Base-by-base conservation (phyloP, 2,797 vertebrate species). In the Mus caroli region DNA sequence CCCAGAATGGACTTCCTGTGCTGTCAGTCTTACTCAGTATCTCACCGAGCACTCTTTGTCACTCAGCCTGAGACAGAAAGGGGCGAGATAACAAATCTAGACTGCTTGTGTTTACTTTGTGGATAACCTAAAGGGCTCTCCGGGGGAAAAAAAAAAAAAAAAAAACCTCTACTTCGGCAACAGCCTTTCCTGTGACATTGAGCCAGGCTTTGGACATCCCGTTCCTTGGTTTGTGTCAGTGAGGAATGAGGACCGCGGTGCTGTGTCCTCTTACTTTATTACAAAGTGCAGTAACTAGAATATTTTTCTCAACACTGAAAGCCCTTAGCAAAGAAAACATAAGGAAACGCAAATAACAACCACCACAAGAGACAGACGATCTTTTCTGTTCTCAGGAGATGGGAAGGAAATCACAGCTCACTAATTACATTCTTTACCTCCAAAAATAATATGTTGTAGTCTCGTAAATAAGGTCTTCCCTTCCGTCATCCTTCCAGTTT, bases 31-130 rank as follows among this genome's bases (percentile, higher is more conserved):
- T 90, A 94, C 96, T 97, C 96, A 95, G 82, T 80, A 75, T 97
- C 97, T 95, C 95, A 94, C 94, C 96, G 91, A 97, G 94, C 92
- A 11, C 93, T 95, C 94, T 96, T 97, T 97, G 97, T 97, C 97
- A 97, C 94, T 97, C 94, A 96, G 97, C 46, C 94, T 96, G 96
- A 96, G 97, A 97, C 96, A 93, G 95, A 97, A 94, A 92, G 89
- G 95, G 94, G 94, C 17, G 31, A 97, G 97, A 97, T 97, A 97
- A 95, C 97, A 90, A 95, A 98, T 97, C 97, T 97, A 97, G 96
- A 97, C 96, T 84, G 91, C 94, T 91, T 56, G 89, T 97, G 97
- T 98, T 98, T 96, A 97, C 96, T 98, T 97, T 97, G 97, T 60
- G 96, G 97, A 97, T 97, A 93, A 97, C 92, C 79, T 80, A 91